These are phyloP conservation scores for Xylota segnis DNA, from an alignment of 2,888 invertebrate genomes.

Conservation along the genomic window DNA sequence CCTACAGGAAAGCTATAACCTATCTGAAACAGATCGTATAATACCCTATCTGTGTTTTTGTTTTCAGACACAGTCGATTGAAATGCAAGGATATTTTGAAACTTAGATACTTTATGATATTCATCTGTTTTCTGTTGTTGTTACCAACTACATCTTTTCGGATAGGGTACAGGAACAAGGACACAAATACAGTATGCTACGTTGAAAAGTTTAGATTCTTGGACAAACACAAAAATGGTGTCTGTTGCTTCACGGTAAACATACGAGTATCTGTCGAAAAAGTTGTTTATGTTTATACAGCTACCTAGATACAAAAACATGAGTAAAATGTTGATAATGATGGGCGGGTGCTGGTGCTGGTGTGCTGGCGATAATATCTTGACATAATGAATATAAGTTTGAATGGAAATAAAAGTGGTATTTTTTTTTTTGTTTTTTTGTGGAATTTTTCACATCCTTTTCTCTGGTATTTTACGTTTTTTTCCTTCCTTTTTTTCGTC, in stretches of 20 bases:
- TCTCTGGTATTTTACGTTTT: slow-evolving; percentile 36
- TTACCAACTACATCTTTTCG: too few species aligned
- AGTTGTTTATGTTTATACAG: slow-evolving; percentile 15
- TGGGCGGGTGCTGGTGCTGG: not conserved
- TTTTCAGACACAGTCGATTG: too few species aligned
- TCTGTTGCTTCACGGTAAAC: not conserved
- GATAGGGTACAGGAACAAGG: not conserved
- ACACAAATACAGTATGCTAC: not conserved
- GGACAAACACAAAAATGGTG: not conserved
- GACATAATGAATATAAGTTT: slow-evolving; percentile 69
- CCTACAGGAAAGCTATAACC: too few species aligned
- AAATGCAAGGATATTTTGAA: too few species aligned
- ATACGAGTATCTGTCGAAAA: slow-evolving; percentile 1
- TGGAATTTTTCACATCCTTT: slow-evolving; percentile 50
- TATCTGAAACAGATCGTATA: too few species aligned
- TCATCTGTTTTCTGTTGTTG: too few species aligned
- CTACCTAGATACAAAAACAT: not conserved
- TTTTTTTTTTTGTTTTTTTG: slow-evolving; percentile 32
- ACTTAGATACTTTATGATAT: too few species aligned
- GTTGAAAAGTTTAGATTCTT: not conserved
- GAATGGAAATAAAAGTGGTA: slow-evolving; percentile 39
- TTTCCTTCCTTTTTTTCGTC: slow-evolving; percentile 20
- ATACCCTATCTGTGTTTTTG: too few species aligned
- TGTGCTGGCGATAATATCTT: slow-evolving; percentile 67
- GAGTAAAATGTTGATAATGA: slow-evolving; percentile 61